phyloP scores from a whole-genome alignment of 2,888 invertebrate species.

The Pammene fasciana region DNA sequence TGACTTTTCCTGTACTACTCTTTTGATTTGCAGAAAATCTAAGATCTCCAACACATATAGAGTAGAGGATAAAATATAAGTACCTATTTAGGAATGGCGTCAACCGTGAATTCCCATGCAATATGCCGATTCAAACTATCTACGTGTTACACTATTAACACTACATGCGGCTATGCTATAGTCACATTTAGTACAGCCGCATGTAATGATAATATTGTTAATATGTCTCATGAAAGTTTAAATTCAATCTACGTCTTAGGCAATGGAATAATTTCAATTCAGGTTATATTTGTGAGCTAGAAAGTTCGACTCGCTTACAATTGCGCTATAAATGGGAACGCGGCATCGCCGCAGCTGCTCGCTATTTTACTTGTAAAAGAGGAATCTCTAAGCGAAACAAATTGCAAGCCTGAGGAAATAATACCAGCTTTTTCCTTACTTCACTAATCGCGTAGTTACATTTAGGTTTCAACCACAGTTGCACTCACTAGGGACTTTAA shows the following conservation, averaged over 20 bases:
- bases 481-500: not conserved
- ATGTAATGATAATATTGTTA: too few species aligned
- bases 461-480: constrained; percentile 1
- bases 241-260: too few species aligned
- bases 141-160: too few species aligned
- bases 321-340: not conserved
- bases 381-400: constrained; percentile 46
- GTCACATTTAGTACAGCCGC: too few species aligned
- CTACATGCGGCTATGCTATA: too few species aligned
- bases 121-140: too few species aligned
- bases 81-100: too few species aligned
- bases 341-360: constrained; percentile 49
- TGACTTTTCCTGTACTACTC: too few species aligned
- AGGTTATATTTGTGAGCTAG: not conserved
- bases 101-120: too few species aligned
- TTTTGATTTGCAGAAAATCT: too few species aligned
- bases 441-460: constrained; percentile 22
- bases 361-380: constrained; percentile 40
- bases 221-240: not conserved
- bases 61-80: too few species aligned
- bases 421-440: constrained; percentile 6
- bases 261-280: not conserved
- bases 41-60: not conserved
- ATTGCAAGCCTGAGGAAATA: constrained; percentile 38
- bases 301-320: not conserved